phyloP scores from a whole-genome alignment of 2,797 vertebrate genomes.

The Sphenopsis melanotis region DNA sequence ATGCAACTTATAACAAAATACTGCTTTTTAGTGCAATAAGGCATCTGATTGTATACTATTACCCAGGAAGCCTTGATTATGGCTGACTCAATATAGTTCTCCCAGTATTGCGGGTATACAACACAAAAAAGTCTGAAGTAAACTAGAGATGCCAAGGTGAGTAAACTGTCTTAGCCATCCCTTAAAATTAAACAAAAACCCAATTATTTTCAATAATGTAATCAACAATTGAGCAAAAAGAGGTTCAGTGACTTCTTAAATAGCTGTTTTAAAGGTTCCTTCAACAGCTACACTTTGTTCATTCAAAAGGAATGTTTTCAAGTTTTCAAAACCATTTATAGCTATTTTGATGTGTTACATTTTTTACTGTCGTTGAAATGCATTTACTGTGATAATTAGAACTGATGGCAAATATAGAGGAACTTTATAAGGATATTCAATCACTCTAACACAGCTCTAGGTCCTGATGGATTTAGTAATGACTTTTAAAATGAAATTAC shows the following conservation, averaged over 20 bases:
- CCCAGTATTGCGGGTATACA: not conserved
- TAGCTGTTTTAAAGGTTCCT: slow-evolving; percentile 35
- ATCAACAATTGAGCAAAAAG: slow-evolving; percentile 36
- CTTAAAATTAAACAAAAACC: slow-evolving; percentile 31
- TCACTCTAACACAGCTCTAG: slow-evolving; percentile 42
- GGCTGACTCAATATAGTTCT: not conserved
- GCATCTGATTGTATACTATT: not conserved
- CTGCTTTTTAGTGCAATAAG: not conserved
- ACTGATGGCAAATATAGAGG: slow-evolving; percentile 38
- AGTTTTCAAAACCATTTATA: slow-evolving; percentile 56
- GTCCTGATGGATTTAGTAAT: slow-evolving; percentile 63
- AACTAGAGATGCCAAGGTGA: not conserved
- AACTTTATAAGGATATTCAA: slow-evolving; percentile 63
- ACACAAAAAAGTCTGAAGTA: not conserved
- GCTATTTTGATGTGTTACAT: slow-evolving; percentile 56
- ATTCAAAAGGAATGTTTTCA: slow-evolving; percentile 38
- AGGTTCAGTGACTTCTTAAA: slow-evolving; percentile 37
- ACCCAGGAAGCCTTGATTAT: not conserved
- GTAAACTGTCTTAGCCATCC: not conserved
- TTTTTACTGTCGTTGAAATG: slow-evolving; percentile 50
- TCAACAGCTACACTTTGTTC: not conserved
- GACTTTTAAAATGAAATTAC: slow-evolving; percentile 55
- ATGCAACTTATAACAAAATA: not conserved
- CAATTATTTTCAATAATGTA: slow-evolving; percentile 45
- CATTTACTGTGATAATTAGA: slow-evolving; percentile 57